A percentile compares a stretch with the other conserved stretches of the same genome.
These are phyloP conservation scores for Corythornis cristatus DNA, from an alignment of 2,113 vertebrate genomes.

Conservation along the genomic window DNA sequence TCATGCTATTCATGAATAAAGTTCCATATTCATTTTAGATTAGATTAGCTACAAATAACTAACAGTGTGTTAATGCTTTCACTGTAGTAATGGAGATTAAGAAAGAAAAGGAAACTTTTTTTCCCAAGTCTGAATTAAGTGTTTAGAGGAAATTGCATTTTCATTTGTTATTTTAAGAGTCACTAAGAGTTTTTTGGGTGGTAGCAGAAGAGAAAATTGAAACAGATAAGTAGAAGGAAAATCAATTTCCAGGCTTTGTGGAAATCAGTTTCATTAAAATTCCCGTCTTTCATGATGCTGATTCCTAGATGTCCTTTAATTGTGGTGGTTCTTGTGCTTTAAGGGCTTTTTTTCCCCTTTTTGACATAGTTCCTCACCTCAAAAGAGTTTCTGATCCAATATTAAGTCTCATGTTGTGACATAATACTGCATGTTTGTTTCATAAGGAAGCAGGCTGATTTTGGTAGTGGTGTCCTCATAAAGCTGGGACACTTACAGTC, in stretches of 20 bases:
- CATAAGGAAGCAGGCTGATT: not conserved
- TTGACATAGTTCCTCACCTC: not conserved
- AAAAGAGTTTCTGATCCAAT: not conserved
- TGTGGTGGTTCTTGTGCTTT: not conserved
- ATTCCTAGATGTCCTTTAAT: not conserved
- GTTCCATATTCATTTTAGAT: not conserved
- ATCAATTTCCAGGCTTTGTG: not conserved
- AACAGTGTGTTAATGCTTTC: not conserved
- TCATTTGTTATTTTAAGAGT: not conserved
- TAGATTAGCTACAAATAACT: not conserved
- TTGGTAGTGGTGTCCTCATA: not conserved
- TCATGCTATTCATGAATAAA: not conserved
- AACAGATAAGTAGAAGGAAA: not conserved
- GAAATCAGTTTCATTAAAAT: not conserved
- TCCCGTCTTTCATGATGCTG: not conserved
- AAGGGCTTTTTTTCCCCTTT: not conserved
- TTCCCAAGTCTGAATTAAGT: not conserved
- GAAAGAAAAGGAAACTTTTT: not conserved
- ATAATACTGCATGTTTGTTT: not conserved
- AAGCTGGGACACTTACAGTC: accelerated
- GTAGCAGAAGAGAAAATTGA: not conserved
- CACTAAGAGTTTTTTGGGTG: not conserved
- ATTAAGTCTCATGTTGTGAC: not conserved
- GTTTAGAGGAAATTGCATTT: not conserved
- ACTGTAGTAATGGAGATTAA: not conserved